Evolutionary conservation across 2,888 invertebrate species (phyloP).

Genomic region (Aspidiotus rigidus): DNA sequence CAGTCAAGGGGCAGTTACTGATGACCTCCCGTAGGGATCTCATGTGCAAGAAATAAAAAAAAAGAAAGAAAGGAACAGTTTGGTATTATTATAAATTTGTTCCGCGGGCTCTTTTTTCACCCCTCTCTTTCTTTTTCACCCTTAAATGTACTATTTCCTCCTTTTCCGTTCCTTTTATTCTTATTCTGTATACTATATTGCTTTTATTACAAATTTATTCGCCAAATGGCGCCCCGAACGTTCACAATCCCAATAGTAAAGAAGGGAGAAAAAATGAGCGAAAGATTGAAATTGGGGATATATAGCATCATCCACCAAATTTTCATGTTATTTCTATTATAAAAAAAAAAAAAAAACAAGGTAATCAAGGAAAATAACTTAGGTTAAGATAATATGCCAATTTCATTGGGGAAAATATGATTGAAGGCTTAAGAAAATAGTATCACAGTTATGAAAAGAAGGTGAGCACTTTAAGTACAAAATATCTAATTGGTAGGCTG

Average conservation of each 20-base stretch:
- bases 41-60: constrained; percentile 5
- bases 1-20: constrained; percentile 31
- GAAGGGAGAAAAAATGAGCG: no score
- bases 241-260: neutral
- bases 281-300: no score
- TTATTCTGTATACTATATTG: constrained; percentile 16
- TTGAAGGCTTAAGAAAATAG: no score
- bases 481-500: no score
- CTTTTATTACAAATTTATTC: constrained; percentile 28
- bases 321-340: no score
- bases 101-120: constrained; percentile 17
- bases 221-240: constrained; percentile 29
- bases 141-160: constrained; percentile 1
- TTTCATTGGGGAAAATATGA: no score
- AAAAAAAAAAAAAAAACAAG: no score
- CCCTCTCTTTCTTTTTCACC: constrained; percentile 26
- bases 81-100: constrained; percentile 29
- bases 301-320: no score
- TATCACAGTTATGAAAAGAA: no score
- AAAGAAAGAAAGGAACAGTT: constrained; percentile 27
- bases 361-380: no score
- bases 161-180: constrained; percentile 7
- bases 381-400: no score
- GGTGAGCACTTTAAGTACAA: no score
- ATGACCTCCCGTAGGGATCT: constrained; percentile 33